These are phyloP conservation scores for Montipora capricornis DNA, from an alignment of 64 coral and sea anemone species.

Conservation along the genomic window DNA sequence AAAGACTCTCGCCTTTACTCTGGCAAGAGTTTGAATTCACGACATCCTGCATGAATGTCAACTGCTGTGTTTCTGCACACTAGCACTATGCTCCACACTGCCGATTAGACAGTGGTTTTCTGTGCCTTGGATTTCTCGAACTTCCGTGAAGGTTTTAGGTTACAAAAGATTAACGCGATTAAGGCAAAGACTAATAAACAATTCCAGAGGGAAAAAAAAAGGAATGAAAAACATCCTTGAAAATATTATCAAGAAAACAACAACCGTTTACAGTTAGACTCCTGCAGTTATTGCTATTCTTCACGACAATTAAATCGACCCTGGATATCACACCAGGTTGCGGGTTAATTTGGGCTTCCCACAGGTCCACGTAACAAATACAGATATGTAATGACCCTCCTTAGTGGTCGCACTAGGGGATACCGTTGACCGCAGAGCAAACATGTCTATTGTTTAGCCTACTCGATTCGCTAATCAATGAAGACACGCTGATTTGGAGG, in stretches of 20 bases:
- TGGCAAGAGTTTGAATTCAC: no score
- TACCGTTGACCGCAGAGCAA: slow-evolving; percentile 10
- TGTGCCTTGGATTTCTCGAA: no score
- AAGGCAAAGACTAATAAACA: neutral
- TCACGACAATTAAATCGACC: neutral
- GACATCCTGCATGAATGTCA: no score
- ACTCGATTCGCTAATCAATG: neutral
- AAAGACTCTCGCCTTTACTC: no score
- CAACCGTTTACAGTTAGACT: slow-evolving; percentile 18
- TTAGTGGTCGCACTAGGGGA: neutral
- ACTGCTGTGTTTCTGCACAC: no score
- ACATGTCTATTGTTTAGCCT: neutral
- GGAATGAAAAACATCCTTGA: neutral
- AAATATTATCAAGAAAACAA: neutral
- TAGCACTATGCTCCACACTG: no score
- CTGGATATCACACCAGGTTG: slow-evolving; percentile 19
- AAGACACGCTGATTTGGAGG: neutral
- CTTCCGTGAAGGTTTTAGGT: neutral
- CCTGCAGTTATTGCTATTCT: slow-evolving; percentile 7
- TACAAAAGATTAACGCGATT: neutral
- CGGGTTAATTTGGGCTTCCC: neutral
- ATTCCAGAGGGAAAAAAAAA: neutral
- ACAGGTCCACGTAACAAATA: neutral
- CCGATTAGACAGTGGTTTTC: no score
- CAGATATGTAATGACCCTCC: neutral